A percentile compares a stretch with the other conserved stretches of the same genome.
Conservation (phyloP, 1,140 invertebrate species). For the Adoxophyes honmai region DNA sequence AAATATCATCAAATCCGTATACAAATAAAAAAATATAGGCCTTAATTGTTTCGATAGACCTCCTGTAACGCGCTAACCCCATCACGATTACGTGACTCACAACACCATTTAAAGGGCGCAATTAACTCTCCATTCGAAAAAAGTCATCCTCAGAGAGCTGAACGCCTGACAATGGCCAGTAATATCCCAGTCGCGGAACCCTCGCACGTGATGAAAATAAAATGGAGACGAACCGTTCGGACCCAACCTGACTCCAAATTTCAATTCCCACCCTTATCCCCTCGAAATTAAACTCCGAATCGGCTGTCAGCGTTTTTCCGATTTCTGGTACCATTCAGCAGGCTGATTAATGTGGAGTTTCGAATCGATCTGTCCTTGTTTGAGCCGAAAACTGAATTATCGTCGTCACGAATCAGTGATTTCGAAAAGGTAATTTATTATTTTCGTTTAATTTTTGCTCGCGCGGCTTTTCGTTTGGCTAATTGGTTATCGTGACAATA, state of each 20-base stretch:
- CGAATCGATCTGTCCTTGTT: conserved; percentile 8
- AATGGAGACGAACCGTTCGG: not conserved
- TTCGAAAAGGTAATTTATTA: conserved; percentile 4
- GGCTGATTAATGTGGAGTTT: not conserved
- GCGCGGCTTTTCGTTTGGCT: too few relatives aligned
- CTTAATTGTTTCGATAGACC: too few relatives aligned
- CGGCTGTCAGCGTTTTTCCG: not conserved
- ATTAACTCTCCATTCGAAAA: too few relatives aligned
- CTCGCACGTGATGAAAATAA: conserved; percentile 12
- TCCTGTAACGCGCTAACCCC: too few relatives aligned
- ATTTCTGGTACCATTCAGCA: not conserved
- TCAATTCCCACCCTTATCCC: conserved; percentile 3
- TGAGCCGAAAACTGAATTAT: conserved; percentile 3
- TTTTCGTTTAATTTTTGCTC: conserved; percentile 5
- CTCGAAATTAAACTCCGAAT: conserved; percentile 1
- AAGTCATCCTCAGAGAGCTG: too few relatives aligned
- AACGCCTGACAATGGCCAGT: too few relatives aligned
- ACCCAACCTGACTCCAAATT: not conserved
- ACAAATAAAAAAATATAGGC: too few relatives aligned
- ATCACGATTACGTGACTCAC: too few relatives aligned
- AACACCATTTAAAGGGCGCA: too few relatives aligned
- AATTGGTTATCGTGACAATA: too few relatives aligned
- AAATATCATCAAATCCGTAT: too few relatives aligned
- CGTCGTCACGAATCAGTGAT: not conserved
- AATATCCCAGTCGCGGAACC: not conserved